Percentiles rank a stretch among this genome's conserved stretches.
Evolutionary conservation across 2,113 vertebrate genomes (phyloP).

Genomic region (Turdus rufiventris): DNA sequence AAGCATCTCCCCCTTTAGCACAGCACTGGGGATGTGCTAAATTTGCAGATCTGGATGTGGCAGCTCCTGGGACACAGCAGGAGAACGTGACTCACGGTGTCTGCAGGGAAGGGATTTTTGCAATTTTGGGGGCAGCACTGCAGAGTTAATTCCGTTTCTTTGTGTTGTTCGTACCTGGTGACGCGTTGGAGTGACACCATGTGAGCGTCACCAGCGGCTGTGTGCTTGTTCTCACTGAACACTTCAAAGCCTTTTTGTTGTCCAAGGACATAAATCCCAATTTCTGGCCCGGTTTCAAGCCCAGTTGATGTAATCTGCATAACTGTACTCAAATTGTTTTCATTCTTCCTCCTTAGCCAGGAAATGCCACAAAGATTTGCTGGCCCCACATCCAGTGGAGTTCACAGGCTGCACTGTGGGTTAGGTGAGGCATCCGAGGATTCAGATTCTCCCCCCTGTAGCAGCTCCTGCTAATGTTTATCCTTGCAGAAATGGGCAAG

Average conservation of each 20-base stretch:
- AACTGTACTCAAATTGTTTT: background rate
- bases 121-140: background rate
- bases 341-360: background rate
- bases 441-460: fast-evolving
- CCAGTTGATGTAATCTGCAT: background rate
- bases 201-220: fast-evolving
- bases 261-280: background rate
- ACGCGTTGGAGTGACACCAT: fast-evolving
- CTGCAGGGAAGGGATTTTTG: background rate
- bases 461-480: background rate
- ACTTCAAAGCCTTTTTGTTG: background rate
- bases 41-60: fast-evolving
- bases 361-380: background rate
- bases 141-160: fast-evolving
- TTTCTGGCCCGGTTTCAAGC: background rate
- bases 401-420: background rate
- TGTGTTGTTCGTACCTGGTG: background rate
- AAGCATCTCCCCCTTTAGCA: fast-evolving
- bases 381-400: background rate
- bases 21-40: background rate
- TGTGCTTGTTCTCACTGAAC: background rate
- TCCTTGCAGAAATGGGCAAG: background rate
- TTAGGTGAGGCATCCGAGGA: background rate
- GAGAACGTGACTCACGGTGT: fast-evolving
- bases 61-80: background rate